These are phyloP conservation scores for Nomada lathburiana DNA, from an alignment of 2,888 invertebrate genomes.

Conservation along the genomic window DNA sequence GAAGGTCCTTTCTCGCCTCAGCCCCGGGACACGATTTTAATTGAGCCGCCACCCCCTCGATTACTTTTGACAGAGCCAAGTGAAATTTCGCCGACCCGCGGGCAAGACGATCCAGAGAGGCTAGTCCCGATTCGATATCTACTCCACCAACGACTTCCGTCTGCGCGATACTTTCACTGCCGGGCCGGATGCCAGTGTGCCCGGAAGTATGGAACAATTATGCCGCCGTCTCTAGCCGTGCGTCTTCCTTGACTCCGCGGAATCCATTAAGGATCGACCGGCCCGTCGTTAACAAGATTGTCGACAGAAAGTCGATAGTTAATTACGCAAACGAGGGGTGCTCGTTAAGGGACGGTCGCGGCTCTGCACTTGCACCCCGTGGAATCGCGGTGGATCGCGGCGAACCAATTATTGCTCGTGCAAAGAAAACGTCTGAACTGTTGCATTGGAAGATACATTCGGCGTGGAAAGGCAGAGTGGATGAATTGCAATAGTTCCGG, in stretches of 20 bases:
- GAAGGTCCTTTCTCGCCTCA: neutral
- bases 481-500: too few relatives aligned
- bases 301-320: constrained; percentile 71
- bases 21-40: constrained; percentile 21
- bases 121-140: constrained; percentile 1
- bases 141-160: neutral
- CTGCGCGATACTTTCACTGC: constrained; percentile 5
- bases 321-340: constrained; percentile 70
- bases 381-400: constrained; percentile 25
- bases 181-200: neutral
- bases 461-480: too few relatives aligned
- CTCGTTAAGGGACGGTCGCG: constrained; percentile 57
- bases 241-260: constrained; percentile 23
- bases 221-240: constrained; percentile 24
- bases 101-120: neutral
- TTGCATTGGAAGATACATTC: neutral
- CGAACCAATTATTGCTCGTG: neutral
- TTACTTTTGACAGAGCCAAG: constrained; percentile 1
- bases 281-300: constrained; percentile 68
- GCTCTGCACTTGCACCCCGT: constrained; percentile 36
- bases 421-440: too few relatives aligned
- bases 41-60: constrained; percentile 1
- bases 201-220: constrained; percentile 44
- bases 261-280: constrained; percentile 65
- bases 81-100: neutral